Conservation (phyloP, 1,140 invertebrate species). For the Muscidifurax raptorellus region DNA sequence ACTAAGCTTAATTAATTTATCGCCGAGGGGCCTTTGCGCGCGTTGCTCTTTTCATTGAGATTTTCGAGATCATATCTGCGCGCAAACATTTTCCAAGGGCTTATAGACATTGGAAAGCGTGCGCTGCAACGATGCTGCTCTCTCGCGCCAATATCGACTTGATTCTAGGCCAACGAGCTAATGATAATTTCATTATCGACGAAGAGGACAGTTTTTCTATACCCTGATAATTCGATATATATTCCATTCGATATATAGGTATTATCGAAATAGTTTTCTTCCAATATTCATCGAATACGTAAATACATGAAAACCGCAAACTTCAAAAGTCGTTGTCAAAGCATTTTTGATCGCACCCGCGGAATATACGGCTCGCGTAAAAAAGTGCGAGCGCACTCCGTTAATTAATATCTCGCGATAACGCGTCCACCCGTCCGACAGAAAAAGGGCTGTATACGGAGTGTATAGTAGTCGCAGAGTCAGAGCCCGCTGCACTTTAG, state of each 20-base stretch:
- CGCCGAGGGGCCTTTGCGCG: too few relatives aligned
- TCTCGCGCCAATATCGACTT: constrained; percentile 24
- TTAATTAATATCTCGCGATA: constrained; percentile 47
- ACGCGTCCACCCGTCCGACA: not conserved
- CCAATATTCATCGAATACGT: not conserved
- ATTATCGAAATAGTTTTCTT: not conserved
- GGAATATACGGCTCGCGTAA: not conserved
- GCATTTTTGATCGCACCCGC: not conserved
- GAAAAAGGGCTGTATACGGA: not conserved
- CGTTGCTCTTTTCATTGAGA: not conserved
- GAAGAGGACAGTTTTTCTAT: not conserved
- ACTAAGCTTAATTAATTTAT: not conserved
- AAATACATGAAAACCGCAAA: not conserved
- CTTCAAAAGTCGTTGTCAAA: not conserved
- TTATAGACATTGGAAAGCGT: not conserved
- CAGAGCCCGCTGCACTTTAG: constrained; percentile 9
- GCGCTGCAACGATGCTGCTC: not conserved
- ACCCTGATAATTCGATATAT: too few relatives aligned
- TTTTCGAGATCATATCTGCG: not conserved
- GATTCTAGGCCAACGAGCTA: not conserved
- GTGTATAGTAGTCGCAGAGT: not conserved
- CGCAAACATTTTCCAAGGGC: not conserved
- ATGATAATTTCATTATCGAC: constrained; percentile 47
- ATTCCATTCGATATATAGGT: too few relatives aligned
- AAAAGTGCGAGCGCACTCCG: not conserved